Conservation (phyloP, 2,888 invertebrate species). For the Brachypalpus laphriformis region DNA sequence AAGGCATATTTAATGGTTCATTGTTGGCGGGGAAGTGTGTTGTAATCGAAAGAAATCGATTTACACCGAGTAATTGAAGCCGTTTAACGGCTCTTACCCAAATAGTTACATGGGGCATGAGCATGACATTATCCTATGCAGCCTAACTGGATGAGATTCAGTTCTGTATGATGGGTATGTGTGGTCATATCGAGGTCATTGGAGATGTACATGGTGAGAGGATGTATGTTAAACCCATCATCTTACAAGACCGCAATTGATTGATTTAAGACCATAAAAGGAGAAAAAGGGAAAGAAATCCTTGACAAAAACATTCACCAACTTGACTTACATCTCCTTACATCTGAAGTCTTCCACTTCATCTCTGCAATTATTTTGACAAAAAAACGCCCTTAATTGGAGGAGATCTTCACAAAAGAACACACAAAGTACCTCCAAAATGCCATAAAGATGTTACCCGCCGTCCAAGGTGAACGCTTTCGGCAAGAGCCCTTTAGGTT, state of each 20-base stretch:
- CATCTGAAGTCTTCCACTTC: not conserved
- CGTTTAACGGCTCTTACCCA: slow-evolving; percentile 23
- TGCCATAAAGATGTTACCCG: slow-evolving; percentile 16
- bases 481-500: not conserved
- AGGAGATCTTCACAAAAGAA: not conserved
- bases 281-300: not conserved
- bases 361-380: slow-evolving; percentile 5
- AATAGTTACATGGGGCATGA: not conserved
- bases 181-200: not conserved
- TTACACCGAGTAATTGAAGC: slow-evolving; percentile 27
- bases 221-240: not conserved
- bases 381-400: slow-evolving; percentile 15
- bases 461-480: slow-evolving; percentile 24
- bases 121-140: not conserved
- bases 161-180: no score
- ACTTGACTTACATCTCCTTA: not conserved
- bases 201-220: no score
- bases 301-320: slow-evolving; percentile 3
- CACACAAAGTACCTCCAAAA: not conserved
- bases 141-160: no score
- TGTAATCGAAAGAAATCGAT: slow-evolving; percentile 21
- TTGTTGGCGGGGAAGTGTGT: slow-evolving; percentile 4
- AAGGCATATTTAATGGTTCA: slow-evolving; percentile 49
- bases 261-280: not conserved
- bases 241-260: not conserved